These are phyloP conservation scores for Leucophenga varia DNA, from an alignment of 1,140 invertebrate species.

Conservation along the genomic window DNA sequence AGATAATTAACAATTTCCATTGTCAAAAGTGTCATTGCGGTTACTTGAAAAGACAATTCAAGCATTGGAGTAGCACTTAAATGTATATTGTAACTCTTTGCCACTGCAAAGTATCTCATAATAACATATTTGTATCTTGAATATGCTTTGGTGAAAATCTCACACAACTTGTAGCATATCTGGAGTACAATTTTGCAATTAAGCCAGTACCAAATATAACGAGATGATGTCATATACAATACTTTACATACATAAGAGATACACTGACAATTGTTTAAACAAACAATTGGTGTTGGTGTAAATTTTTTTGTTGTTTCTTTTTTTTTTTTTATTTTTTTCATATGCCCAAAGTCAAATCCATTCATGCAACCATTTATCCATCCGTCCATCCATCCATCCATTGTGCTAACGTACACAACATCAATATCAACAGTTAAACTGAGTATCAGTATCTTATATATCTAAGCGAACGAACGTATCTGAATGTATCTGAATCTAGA, in stretches of 20 bases:
- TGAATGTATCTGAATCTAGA: conserved; percentile 44
- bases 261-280: too few species aligned
- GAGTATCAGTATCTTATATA: conserved; percentile 27
- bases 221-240: too few species aligned
- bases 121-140: too few species aligned
- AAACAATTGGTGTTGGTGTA: conserved; percentile 5
- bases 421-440: background rate
- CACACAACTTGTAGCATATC: too few species aligned
- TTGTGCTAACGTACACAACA: conserved; percentile 5
- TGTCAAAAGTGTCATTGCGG: conserved; percentile 46
- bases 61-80: too few species aligned
- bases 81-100: too few species aligned
- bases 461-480: conserved; percentile 31
- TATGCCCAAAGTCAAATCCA: conserved; percentile 41
- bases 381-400: conserved; percentile 36
- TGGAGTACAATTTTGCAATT: too few species aligned
- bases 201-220: too few species aligned
- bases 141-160: too few species aligned
- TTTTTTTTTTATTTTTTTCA: too few species aligned
- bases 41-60: conserved; percentile 36
- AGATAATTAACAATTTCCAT: conserved; percentile 41
- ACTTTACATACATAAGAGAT: too few species aligned
- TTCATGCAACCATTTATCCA: conserved; percentile 35
- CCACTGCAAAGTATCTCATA: too few species aligned
- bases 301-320: conserved; percentile 12